Evolutionary conservation across 1,140 invertebrate genomes (phyloP).

Genomic region (Marisa cornuarietis): DNA sequence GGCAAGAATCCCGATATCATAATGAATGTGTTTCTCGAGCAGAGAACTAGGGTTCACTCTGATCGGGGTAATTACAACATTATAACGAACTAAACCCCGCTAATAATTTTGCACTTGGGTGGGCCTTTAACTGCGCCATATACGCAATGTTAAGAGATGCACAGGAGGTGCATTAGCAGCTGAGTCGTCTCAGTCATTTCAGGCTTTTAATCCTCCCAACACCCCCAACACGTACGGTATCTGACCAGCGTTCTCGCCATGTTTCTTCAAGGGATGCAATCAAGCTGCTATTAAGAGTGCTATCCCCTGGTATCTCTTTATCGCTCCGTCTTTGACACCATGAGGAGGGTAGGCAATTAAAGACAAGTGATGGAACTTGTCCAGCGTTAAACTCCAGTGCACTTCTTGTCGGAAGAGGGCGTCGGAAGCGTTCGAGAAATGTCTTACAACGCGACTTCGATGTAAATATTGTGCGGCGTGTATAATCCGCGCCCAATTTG

Average conservation of each 20-base stretch:
- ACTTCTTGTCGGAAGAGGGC: neutral
- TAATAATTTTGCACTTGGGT: no score
- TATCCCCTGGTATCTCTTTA: constrained; percentile 12
- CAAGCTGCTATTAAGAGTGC: neutral
- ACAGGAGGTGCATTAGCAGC: no score
- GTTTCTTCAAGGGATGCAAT: constrained; percentile 3
- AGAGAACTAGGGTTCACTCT: no score
- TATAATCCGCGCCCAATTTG: constrained; percentile 14
- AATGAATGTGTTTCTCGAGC: no score
- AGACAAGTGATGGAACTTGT: constrained; percentile 14
- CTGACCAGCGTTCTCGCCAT: neutral
- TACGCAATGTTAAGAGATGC: no score
- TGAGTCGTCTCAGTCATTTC: no score
- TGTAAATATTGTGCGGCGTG: constrained; percentile 21
- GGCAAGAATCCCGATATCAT: no score
- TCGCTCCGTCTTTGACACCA: constrained; percentile 5
- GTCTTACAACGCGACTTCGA: neutral
- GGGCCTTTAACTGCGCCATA: no score
- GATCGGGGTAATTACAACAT: no score
- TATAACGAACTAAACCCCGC: no score
- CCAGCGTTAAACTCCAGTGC: neutral
- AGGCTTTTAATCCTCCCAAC: neutral
- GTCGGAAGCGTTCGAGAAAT: neutral
- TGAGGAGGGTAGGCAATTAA: constrained; percentile 7
- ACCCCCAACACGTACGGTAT: neutral